Conservation (phyloP, 2,888 invertebrate species). For the Leptinotarsa peninsularis region DNA sequence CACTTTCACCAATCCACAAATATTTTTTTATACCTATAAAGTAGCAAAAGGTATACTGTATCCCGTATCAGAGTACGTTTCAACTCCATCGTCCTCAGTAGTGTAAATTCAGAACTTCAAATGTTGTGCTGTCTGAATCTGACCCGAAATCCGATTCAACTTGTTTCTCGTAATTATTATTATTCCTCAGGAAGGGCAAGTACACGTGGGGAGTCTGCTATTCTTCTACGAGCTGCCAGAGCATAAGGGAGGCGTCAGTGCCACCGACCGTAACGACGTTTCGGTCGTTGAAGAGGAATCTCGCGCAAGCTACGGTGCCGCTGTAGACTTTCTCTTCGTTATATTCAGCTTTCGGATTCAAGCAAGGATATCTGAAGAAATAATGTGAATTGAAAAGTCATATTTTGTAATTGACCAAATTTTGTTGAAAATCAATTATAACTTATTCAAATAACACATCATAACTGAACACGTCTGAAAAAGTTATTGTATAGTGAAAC, state of each 20-base stretch:
- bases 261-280: conserved; percentile 89
- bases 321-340: conserved; percentile 91
- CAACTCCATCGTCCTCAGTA: conserved; percentile 44
- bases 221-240: conserved; percentile 89
- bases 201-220: conserved; percentile 67
- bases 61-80: neutral
- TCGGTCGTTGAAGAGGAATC: conserved; percentile 89
- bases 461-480: too few species aligned
- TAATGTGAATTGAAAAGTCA: too few species aligned
- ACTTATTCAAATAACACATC: too few species aligned
- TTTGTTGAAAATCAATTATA: too few species aligned
- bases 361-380: conserved; percentile 80
- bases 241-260: conserved; percentile 88
- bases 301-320: conserved; percentile 80
- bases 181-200: conserved; percentile 41
- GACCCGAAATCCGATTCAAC: conserved; percentile 58
- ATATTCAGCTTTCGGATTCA: conserved; percentile 87
- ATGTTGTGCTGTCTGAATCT: conserved; percentile 60
- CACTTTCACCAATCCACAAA: neutral
- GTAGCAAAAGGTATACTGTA: conserved; percentile 1
- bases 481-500: too few species aligned
- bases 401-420: too few species aligned
- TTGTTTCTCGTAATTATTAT: conserved; percentile 23
- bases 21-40: neutral
- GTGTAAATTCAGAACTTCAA: conserved; percentile 60